phyloP scores from a whole-genome alignment of 2,797 vertebrate species.

The Leontocebus nigricollis region DNA sequence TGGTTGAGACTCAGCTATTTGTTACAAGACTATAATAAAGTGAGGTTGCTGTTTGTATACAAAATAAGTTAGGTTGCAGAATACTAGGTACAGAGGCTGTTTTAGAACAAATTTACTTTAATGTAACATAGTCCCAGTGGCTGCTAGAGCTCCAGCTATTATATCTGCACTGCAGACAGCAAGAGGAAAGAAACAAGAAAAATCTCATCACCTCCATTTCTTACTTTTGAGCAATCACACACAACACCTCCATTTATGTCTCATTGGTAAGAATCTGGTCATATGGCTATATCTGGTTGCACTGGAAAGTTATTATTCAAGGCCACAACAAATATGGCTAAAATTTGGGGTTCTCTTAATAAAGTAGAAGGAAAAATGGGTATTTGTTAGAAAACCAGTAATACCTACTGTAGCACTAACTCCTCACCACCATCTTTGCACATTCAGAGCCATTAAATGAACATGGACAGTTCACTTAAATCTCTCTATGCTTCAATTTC shows the following conservation, averaged over 20 bases:
- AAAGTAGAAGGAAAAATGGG: neutral
- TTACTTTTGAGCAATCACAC: neutral
- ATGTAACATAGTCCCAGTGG: neutral
- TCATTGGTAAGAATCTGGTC: neutral
- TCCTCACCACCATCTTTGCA: neutral
- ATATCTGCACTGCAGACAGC: neutral
- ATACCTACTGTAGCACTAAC: neutral
- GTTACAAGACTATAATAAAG: neutral
- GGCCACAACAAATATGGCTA: neutral
- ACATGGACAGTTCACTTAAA: neutral
- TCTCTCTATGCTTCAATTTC: neutral
- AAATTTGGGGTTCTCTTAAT: neutral
- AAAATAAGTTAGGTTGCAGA: neutral
- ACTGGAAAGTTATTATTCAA: neutral
- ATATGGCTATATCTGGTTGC: neutral
- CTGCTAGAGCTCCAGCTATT: neutral
- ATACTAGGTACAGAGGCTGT: neutral
- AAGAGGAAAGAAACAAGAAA: slow-evolving; percentile 3
- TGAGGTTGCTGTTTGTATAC: neutral
- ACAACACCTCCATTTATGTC: neutral
- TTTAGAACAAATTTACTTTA: neutral
- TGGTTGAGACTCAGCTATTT: neutral
- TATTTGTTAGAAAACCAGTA: slow-evolving; percentile 3
- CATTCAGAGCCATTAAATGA: neutral
- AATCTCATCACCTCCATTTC: neutral